Evolutionary conservation across 2,888 invertebrate genomes (phyloP), one percentile per base, ranked within the genome.

Genomic region (Lutraria lutraria): DNA sequence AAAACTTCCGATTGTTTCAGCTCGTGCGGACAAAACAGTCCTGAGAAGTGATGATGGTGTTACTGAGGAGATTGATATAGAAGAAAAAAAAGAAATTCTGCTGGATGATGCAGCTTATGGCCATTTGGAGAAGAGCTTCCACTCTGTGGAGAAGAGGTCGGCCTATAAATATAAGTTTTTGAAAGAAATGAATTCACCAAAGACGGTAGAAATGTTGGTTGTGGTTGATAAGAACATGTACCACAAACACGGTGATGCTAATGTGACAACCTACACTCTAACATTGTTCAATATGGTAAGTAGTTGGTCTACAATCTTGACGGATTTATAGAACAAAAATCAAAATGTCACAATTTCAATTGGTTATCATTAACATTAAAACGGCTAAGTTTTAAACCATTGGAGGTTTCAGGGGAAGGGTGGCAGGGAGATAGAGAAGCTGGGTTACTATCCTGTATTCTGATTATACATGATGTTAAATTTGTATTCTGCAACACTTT

Each of bases 171-270:
- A 88, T 85, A 89, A 91, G 76, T 92, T 90, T 72, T 83, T 89
- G 25, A 82, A 86, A 34, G 89, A 91, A 79, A 82, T 88, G 79
- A 91, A 89, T 53, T 82, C 84, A 19, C 89, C 91, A 10, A 93
- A 95, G 87, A 95, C 94, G 2, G 95, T 96, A 56, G 96, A 96
- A 90, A 95, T 95, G 52, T 86, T 96, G 85, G 96, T 95, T 16
- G 96, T 96, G 56, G 95, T 95, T 10, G 96, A 96, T 90, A 95
- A 95, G 83, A 94, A 94, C 52, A 95, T 96, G 96, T 94, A 95
- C 80, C 92, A 94, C 84, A 94, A 93, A 85, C 96, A 96, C 86
- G 95, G 96, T 34, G 94, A 95, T 56, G 93, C 95, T n/a, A 96
- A 96, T 88, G 93, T 96, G 53, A 96, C 96, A 43, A 95, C 95